Evolutionary conservation across 1,140 invertebrate genomes (phyloP).

Genomic region (Globodera ellingtonae): DNA sequence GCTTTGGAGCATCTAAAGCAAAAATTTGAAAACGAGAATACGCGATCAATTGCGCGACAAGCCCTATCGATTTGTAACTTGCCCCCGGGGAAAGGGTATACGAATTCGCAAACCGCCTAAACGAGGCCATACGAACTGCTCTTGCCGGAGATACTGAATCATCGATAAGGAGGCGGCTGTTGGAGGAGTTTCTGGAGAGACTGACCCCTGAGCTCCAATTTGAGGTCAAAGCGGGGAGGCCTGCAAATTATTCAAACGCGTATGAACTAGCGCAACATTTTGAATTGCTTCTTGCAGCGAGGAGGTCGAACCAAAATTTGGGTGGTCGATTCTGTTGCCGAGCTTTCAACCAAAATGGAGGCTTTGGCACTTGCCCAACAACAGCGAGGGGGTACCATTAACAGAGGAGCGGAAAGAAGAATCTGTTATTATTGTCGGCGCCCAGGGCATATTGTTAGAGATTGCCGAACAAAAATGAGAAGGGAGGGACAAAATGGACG

Average conservation of each 20-base stretch:
- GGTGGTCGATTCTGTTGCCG: not conserved
- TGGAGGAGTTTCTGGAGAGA: constrained; percentile 10
- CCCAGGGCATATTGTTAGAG: no score
- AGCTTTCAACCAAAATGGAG: no score
- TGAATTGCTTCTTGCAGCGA: not conserved
- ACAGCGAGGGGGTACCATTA: no score
- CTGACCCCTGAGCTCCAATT: not conserved
- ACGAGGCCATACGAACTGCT: no score
- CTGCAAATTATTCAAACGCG: not conserved
- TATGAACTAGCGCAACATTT: not conserved
- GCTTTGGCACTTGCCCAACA: not conserved
- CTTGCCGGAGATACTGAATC: not conserved
- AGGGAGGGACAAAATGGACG: no score
- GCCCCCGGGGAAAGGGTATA: not conserved
- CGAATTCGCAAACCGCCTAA: not conserved
- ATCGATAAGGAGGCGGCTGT: not conserved
- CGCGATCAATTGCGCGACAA: not conserved
- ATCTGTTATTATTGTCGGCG: no score
- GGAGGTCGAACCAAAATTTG: not conserved
- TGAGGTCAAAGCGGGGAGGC: constrained; percentile 4
- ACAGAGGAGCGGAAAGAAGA: no score
- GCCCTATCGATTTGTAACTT: not conserved
- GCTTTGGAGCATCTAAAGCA: not conserved
- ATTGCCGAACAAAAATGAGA: no score
- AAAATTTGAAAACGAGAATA: constrained; percentile 13